These are phyloP conservation scores for Oscarella lobularis DNA, from an alignment of 37 sponge, comb jelly and placozoan species.

Conservation along the genomic window DNA sequence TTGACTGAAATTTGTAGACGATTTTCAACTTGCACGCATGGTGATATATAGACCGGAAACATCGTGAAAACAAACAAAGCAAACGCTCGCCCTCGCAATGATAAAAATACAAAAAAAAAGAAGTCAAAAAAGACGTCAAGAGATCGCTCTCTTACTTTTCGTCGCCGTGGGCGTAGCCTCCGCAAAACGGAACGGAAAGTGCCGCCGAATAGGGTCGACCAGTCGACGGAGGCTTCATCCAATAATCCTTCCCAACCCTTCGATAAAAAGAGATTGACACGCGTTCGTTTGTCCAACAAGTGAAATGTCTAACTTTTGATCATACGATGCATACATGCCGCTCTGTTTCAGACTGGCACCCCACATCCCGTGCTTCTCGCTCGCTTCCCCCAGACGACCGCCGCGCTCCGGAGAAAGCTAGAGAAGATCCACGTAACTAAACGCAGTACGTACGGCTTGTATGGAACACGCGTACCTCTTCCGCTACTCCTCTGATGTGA, in stretches of 20 bases:
- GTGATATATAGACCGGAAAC: too few relatives aligned
- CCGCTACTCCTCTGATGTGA: slow-evolving; percentile 9
- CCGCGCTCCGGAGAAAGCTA: background rate
- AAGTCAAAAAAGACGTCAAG: too few relatives aligned
- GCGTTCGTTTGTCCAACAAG: background rate
- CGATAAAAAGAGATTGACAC: background rate
- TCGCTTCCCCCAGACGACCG: background rate
- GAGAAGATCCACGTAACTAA: background rate
- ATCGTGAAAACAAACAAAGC: too few relatives aligned
- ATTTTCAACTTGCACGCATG: too few relatives aligned
- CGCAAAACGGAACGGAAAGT: background rate
- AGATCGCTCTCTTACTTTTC: too few relatives aligned
- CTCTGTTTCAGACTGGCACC: slow-evolving; percentile 2
- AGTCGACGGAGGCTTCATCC: background rate
- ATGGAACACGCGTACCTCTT: slow-evolving; percentile 3
- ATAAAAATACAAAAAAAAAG: too few relatives aligned
- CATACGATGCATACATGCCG: background rate
- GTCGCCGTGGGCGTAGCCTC: too few relatives aligned
- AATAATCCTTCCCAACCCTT: background rate
- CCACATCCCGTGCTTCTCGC: slow-evolving; percentile 17
- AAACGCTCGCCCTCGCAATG: too few relatives aligned
- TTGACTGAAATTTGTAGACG: too few relatives aligned
- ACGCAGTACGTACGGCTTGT: background rate
- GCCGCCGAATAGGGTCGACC: background rate
- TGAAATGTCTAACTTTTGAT: background rate